phyloP scores from a whole-genome alignment of 2,113 vertebrate species.

The Mobula hypostoma region DNA sequence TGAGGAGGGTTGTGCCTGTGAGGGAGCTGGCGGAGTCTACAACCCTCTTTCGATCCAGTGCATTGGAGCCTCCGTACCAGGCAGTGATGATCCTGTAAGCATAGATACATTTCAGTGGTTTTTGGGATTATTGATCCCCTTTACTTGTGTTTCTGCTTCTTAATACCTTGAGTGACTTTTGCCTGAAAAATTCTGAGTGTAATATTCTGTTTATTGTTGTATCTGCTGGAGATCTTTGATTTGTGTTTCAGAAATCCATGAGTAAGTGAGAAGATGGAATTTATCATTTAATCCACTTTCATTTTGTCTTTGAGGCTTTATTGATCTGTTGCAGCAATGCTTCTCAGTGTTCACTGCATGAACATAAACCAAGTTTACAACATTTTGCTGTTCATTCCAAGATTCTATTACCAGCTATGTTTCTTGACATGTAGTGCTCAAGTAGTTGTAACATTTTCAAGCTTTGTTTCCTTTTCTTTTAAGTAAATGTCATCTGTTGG shows the following conservation, averaged over 20 bases:
- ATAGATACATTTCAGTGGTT: too few species aligned
- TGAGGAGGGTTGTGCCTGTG: too few species aligned
- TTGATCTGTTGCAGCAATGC: conserved; percentile 69
- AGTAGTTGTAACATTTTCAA: not conserved
- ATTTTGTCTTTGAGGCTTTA: conserved; percentile 69
- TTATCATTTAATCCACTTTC: conserved; percentile 72
- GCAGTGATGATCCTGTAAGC: too few species aligned
- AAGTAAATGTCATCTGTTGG: not conserved
- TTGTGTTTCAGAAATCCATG: conserved; percentile 46
- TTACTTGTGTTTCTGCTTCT: not conserved
- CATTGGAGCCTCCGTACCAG: too few species aligned
- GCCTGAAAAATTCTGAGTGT: conserved; percentile 42
- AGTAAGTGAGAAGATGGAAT: conserved; percentile 50
- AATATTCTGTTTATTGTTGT: conserved; percentile 37
- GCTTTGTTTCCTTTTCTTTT: not conserved
- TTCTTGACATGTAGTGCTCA: not conserved
- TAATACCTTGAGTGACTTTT: conserved; percentile 39
- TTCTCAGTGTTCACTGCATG: conserved; percentile 85
- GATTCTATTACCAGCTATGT: not conserved
- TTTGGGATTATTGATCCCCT: too few species aligned
- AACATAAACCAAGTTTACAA: conserved; percentile 50
- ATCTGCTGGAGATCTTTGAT: conserved; percentile 47
- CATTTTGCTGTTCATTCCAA: not conserved
- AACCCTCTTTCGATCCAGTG: too few species aligned
- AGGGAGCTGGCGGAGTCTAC: too few species aligned